Percentiles rank a stretch among this genome's conserved stretches.
These are phyloP conservation scores for Melangyna quadrimaculata DNA, from an alignment of 2,888 invertebrate species.

Conservation along the genomic window DNA sequence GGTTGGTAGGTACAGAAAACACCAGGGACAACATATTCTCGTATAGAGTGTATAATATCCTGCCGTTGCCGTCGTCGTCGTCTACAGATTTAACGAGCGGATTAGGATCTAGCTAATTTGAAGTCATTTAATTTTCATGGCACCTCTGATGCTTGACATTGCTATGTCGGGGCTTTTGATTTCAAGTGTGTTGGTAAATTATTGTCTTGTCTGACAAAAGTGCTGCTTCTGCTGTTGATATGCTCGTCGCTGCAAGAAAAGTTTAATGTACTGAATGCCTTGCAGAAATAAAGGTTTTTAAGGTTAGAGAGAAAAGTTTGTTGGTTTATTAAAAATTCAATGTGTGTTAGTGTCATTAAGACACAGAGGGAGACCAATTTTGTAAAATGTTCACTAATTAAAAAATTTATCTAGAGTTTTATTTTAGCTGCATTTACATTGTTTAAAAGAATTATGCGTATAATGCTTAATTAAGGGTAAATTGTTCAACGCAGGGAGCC, in stretches of 20 bases:
- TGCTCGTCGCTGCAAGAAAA: not conserved
- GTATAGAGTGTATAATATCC: not conserved
- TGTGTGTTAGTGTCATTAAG: not conserved
- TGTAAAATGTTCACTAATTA: not conserved
- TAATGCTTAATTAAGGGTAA: no score
- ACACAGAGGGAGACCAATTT: not conserved
- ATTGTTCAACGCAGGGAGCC: no score
- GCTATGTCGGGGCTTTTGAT: conserved; percentile 59
- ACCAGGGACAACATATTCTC: not conserved
- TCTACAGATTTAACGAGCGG: conserved; percentile 61
- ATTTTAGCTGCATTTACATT: no score
- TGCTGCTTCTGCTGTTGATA: not conserved
- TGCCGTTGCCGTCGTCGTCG: not conserved
- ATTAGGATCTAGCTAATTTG: conserved; percentile 67
- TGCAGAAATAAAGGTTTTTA: conserved; percentile 22
- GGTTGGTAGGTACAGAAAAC: not conserved
- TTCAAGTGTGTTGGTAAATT: conserved; percentile 64
- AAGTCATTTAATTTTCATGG: conserved; percentile 69
- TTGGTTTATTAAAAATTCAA: not conserved
- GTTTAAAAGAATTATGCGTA: no score
- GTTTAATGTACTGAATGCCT: conserved; percentile 16
- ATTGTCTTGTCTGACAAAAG: conserved; percentile 26
- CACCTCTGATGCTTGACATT: conserved; percentile 67
- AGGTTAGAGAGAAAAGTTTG: conserved; percentile 53
- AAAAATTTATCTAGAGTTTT: not conserved